Evolutionary conservation across 2,797 vertebrate genomes (phyloP), one percentile per base, ranked within the genome.

Genomic region (Brachymystax lenok): DNA sequence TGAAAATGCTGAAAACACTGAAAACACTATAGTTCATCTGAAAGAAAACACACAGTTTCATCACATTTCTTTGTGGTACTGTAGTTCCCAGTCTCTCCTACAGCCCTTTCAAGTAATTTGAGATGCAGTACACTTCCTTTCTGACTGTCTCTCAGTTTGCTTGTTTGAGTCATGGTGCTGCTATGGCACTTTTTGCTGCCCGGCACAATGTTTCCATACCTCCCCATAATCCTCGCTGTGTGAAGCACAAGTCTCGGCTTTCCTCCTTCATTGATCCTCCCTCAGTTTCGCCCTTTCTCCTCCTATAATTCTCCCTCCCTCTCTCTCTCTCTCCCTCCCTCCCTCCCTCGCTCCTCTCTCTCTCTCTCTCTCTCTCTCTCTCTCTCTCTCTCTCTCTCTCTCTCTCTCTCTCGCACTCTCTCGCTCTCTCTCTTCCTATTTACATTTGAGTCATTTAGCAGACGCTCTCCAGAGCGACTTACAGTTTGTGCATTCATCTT

Each of bases 141-240:
- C 70, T 83, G 72, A 74, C 33, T 33, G 52, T 0, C 21, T 76
- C 77, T 52, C 73, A 52, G 66, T 85, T 73, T 59, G 73, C 85
- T 83, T 77, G 80, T 75, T 3, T 52, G 24, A 14, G 70, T 21
- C 24, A 64, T 35, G 75, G 84, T 83, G 56, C 56, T n/a, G 24
- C 33, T 35, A 6, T 72, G 74, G 71, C 76, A 76, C 73, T 82
- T 79, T 83, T 80, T 75, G 35, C 73, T 75, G 82, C 82, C 69
- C 50, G 4, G 74, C 86, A 85, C 81, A 82, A 71, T 80, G 77
- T 77, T 84, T 74, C 86, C 88, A 86, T 80, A 87, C 89, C 35
- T 75, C 77, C 30, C 14, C 21, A 71, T 83, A 87, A 84, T 86
- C 77, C 30, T 61, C 76, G 73, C 63, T 79, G 50, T 80, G 78